Base-by-base conservation (phyloP, 1,140 invertebrate genomes). In the Zaprionus nigranus region DNA sequence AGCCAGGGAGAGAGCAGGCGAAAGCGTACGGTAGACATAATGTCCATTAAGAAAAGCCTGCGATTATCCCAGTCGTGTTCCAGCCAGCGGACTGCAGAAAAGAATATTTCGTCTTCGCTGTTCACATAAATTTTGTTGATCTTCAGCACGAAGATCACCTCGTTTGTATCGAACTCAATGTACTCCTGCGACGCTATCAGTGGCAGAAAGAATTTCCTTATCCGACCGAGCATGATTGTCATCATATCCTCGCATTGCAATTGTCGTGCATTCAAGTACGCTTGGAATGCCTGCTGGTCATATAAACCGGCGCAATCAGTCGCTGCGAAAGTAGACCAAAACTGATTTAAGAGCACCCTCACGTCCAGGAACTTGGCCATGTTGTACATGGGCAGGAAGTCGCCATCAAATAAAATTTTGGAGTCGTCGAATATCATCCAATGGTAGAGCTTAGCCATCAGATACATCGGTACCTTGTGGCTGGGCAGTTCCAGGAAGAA, bases 71-170 rank as follows among this genome's bases (percentile, higher is more conserved):
- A 83, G 5, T 72, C 17, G n/a, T 49, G 38, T 0, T 79, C 54
- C 4, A 83, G 34, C 80, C 81, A 83, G 13, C 38, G 58, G 0
- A 82, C 1, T 4, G 30, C 40, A 30, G 46, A 20, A 62, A 77
- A 83, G 67, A 83, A 82, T 0, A 82, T 17, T 53, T 83, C 81
- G n/a, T 83, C 81, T 56, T 83, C 81, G 24, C 51, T 63, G 24
- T 82, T 83, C 2, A 79, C 76, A 9, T 65, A 60, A 2, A 83
- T 28, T 5, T 15, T 76, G 9, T 82, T 64, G 28, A 38, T 13
- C 1, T 15, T 24, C 0, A 83, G 56, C 5, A 74, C 1, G 5
- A 4, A 57, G 15, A 17, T 6, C 26, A 83, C 24, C 53, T 82
- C 72, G 0, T 54, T 53, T 20, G 9, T 38, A 5, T 59, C 7